Evolutionary conservation across 1,140 invertebrate genomes (phyloP).

Genomic region (Aphaenogaster rudis): DNA sequence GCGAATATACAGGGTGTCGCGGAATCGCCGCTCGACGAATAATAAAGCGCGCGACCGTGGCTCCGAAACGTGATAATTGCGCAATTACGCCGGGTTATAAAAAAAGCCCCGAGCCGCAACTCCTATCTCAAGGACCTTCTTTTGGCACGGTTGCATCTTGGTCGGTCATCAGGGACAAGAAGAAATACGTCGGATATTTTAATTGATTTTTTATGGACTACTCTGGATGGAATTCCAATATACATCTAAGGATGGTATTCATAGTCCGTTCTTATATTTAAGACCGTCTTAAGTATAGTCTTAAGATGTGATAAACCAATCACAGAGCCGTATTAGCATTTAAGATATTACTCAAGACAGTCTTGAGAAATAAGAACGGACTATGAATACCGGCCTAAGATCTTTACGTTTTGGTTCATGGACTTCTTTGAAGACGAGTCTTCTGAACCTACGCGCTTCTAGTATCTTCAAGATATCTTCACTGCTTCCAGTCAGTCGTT

Average conservation of each 20-base stretch:
- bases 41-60: neutral
- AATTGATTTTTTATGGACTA: neutral
- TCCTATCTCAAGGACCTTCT: neutral
- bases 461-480: neutral
- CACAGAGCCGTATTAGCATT: too few species aligned
- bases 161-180: neutral
- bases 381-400: neutral
- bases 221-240: neutral
- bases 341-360: too few species aligned
- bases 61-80: neutral
- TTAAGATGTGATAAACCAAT: too few species aligned
- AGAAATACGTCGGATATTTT: neutral
- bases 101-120: neutral
- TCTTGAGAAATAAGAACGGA: too few species aligned
- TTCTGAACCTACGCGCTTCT: neutral
- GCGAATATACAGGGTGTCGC: slow-evolving; percentile 78
- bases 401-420: neutral
- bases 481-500: neutral
- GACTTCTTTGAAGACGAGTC: neutral
- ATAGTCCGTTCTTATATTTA: too few species aligned
- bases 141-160: neutral
- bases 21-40: slow-evolving; percentile 40
- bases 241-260: too few species aligned
- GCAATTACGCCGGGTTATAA: neutral
- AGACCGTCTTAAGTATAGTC: too few species aligned